Evolutionary conservation across 1,140 invertebrate genomes (phyloP).

Genomic region (Aphidius ervi): DNA sequence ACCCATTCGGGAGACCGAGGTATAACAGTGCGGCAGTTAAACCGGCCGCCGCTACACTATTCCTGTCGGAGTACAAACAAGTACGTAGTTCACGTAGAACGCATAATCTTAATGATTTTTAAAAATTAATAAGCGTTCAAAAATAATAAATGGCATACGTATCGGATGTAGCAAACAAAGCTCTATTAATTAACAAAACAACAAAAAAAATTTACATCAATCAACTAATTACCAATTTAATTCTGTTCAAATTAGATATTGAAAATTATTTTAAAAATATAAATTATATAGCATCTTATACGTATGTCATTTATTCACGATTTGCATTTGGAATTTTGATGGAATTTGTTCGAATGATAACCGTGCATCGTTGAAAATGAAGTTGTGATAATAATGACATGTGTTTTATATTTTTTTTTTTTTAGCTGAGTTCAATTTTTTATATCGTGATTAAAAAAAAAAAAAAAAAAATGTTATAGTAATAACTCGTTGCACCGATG

Average conservation of each 20-base stretch:
- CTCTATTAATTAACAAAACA: too few relatives aligned
- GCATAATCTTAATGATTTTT: constrained; percentile 31
- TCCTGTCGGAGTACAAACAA: constrained; percentile 63
- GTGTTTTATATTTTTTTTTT: constrained; percentile 23
- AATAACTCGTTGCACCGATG: constrained; percentile 43
- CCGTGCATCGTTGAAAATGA: constrained; percentile 29
- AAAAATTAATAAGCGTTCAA: constrained; percentile 38
- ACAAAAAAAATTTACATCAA: too few relatives aligned
- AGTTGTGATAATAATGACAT: constrained; percentile 32
- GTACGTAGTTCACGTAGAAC: constrained; percentile 55
- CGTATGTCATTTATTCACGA: constrained; percentile 32
- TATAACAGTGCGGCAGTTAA: constrained; percentile 53
- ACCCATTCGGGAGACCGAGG: constrained; percentile 68
- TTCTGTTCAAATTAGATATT: too few relatives aligned
- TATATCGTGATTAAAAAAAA: constrained; percentile 4
- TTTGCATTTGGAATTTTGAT: constrained; percentile 26
- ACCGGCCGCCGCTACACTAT: constrained; percentile 49
- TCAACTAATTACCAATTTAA: not conserved
- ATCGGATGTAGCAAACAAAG: constrained; percentile 20
- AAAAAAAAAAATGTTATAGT: constrained; percentile 18
- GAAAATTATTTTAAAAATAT: too few relatives aligned
- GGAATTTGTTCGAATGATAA: constrained; percentile 26
- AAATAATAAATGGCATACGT: constrained; percentile 34
- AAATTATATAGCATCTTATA: constrained; percentile 18
- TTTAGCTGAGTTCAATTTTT: too few relatives aligned